These are phyloP conservation scores for Drosophila limbata DNA, from an alignment of 2,888 invertebrate species.

Conservation along the genomic window DNA sequence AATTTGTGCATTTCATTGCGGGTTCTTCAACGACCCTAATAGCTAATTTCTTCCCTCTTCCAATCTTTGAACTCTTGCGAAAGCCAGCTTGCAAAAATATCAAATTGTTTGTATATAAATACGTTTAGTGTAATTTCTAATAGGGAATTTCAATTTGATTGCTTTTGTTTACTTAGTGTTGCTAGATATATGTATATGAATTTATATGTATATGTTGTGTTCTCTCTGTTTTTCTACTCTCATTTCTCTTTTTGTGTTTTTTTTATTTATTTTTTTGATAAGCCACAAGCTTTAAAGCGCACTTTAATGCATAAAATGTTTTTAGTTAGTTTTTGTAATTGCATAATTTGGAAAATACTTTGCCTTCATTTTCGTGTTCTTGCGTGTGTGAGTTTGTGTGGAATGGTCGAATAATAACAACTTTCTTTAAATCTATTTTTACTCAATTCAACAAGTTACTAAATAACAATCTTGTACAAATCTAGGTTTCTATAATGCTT, in stretches of 20 bases:
- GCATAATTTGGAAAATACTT: slow-evolving; percentile 31
- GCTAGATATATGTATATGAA: slow-evolving; percentile 43
- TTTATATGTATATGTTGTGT: slow-evolving; percentile 38
- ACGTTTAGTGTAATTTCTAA: slow-evolving; percentile 36
- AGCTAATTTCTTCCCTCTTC: slow-evolving; percentile 20
- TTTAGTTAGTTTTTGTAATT: slow-evolving; percentile 35
- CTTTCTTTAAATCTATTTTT: slow-evolving; percentile 49
- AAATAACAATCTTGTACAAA: slow-evolving; percentile 65
- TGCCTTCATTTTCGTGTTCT: slow-evolving; percentile 21
- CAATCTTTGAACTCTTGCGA: slow-evolving; percentile 51
- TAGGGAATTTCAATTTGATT: slow-evolving; percentile 67
- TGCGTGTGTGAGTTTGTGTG: slow-evolving; percentile 29
- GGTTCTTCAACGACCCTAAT: slow-evolving; percentile 23
- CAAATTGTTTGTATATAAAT: slow-evolving; percentile 45
- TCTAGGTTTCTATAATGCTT: slow-evolving; percentile 33
- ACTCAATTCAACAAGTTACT: slow-evolving; percentile 75
- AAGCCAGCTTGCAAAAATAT: slow-evolving; percentile 74
- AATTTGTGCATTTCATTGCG: slow-evolving; percentile 72
- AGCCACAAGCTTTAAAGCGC: slow-evolving; percentile 80
- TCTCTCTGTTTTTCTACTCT: slow-evolving; percentile 11
- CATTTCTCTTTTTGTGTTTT: slow-evolving; percentile 11
- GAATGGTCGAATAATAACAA: slow-evolving; percentile 50
- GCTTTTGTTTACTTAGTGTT: slow-evolving; percentile 69
- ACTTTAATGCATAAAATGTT: slow-evolving; percentile 67
- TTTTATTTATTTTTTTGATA: slow-evolving; percentile 47